These are phyloP conservation scores for Drosophila subquinaria DNA, from an alignment of 2,888 invertebrate genomes.

Conservation along the genomic window DNA sequence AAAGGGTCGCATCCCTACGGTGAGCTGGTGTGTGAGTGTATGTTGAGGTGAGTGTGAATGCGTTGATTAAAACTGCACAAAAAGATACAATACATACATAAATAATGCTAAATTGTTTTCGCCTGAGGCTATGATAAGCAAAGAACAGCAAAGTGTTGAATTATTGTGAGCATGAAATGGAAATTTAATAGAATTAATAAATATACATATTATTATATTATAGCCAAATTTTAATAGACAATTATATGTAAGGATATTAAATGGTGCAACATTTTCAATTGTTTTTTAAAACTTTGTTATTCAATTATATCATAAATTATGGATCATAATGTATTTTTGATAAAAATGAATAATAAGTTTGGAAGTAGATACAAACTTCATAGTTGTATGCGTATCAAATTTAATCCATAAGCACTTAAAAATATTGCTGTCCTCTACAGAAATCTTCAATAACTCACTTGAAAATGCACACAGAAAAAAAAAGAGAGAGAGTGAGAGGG, in stretches of 20 bases:
- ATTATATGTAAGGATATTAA: background rate
- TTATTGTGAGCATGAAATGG: constrained; percentile 1
- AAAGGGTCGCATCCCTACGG: constrained; percentile 1
- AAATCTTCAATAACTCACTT: constrained; percentile 21
- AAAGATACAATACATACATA: constrained; percentile 46
- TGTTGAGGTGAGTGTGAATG: constrained; percentile 18
- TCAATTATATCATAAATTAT: background rate
- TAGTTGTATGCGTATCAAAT: background rate
- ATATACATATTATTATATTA: background rate
- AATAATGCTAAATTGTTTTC: constrained; percentile 38
- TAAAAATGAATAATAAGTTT: background rate
- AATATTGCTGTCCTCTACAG: constrained; percentile 12
- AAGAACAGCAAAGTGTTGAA: constrained; percentile 24
- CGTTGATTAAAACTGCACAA: constrained; percentile 57
- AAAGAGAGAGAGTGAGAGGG: background rate
- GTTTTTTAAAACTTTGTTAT: background rate
- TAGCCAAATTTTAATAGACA: background rate
- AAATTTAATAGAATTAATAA: background rate
- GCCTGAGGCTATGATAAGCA: constrained; percentile 31
- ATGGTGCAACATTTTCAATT: no score
- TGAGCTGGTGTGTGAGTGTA: constrained; percentile 2
- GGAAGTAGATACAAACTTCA: background rate
- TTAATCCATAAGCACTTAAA: constrained; percentile 13
- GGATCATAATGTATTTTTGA: no score
- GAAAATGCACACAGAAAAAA: constrained; percentile 25